A percentile compares a stretch with the other conserved stretches of the same genome.
These are phyloP conservation scores for Metopia argyrocephala DNA, from an alignment of 2,888 invertebrate species.

Conservation along the genomic window DNA sequence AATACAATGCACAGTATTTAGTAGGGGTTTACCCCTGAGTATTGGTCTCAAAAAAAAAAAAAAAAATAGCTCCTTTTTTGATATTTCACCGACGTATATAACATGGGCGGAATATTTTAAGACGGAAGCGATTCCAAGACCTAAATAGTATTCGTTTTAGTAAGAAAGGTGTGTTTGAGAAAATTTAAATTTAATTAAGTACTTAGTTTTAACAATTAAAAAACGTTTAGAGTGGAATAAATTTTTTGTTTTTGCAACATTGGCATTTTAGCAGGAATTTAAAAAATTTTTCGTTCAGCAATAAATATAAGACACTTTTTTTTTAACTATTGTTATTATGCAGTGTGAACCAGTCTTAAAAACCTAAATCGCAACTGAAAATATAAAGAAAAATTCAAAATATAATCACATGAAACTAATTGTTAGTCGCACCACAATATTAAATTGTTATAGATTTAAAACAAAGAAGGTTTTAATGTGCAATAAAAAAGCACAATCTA, in stretches of 20 bases:
- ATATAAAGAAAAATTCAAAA: neutral
- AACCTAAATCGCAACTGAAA: neutral
- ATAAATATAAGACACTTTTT: neutral
- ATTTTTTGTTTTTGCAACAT: neutral
- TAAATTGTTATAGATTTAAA: conserved; percentile 17
- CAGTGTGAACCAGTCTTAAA: neutral
- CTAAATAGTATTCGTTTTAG: too few relatives aligned
- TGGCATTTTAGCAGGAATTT: neutral
- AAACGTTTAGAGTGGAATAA: neutral
- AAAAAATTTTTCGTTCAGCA: neutral
- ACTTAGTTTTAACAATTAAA: neutral
- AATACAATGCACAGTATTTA: too few relatives aligned
- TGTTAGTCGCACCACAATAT: conserved; percentile 22
- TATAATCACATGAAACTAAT: neutral
- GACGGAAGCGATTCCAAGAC: too few relatives aligned
- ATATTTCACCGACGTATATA: too few relatives aligned
- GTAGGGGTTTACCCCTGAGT: too few relatives aligned
- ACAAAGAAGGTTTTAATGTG: neutral
- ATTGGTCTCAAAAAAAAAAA: too few relatives aligned
- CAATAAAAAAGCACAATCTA: neutral
- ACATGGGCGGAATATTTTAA: too few relatives aligned
- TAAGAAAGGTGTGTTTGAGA: too few relatives aligned
- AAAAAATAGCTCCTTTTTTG: too few relatives aligned
- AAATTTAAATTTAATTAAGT: too few relatives aligned
- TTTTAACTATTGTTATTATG: neutral